Percentiles rank a stretch among this genome's conserved stretches.
These are phyloP conservation scores for Sebastes iracundus DNA, from an alignment of 2,797 vertebrate species.

Conservation along the genomic window DNA sequence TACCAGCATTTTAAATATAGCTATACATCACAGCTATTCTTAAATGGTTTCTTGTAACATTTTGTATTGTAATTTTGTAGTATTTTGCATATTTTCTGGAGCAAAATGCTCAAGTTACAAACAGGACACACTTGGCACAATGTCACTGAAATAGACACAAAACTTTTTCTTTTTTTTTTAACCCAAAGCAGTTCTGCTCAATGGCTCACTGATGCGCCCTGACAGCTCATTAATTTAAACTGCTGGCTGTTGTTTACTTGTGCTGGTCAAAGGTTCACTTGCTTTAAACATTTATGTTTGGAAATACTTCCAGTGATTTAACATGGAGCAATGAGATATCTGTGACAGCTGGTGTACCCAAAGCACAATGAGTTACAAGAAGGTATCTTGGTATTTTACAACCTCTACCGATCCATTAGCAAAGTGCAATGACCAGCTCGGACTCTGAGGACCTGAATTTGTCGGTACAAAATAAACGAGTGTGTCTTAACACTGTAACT, in stretches of 20 bases:
- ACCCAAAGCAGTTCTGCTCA: constrained; percentile 11
- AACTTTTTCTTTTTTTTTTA: background rate
- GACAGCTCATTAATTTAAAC: constrained; percentile 37
- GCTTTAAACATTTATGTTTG: background rate
- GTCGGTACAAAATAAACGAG: background rate
- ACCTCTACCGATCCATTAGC: background rate
- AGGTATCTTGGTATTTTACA: background rate
- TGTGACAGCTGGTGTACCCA: constrained; percentile 1
- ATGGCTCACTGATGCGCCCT: constrained; percentile 2
- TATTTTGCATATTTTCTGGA: background rate
- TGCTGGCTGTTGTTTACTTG: constrained; percentile 26
- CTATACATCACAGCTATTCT: background rate
- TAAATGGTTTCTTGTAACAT: background rate
- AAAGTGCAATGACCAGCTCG: background rate
- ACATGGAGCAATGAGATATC: background rate
- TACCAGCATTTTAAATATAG: background rate
- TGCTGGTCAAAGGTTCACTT: constrained; percentile 30
- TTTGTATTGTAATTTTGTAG: background rate
- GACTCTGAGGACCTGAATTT: background rate
- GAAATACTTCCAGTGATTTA: background rate
- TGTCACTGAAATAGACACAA: constrained; percentile 15
- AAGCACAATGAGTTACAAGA: background rate
- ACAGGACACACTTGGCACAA: background rate
- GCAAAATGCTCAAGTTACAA: background rate
- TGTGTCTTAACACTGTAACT: background rate